Evolutionary conservation across 2,113 vertebrate species (phyloP).

Genomic region (Phainopepla nitens): DNA sequence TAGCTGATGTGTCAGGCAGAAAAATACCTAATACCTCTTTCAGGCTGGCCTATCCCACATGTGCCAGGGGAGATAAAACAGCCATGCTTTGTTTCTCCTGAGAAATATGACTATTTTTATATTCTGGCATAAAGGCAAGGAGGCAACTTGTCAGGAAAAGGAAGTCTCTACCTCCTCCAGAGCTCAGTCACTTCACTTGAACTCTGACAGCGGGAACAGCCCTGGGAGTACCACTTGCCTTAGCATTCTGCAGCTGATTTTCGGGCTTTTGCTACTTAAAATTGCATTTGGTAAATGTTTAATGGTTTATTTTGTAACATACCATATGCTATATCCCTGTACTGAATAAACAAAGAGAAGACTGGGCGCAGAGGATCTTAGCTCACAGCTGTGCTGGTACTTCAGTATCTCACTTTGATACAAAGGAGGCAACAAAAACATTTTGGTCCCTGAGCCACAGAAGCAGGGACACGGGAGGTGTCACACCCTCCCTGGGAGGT

Average conservation of each 20-base stretch:
- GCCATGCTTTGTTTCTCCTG: not conserved
- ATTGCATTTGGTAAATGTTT: not conserved
- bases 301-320: not conserved
- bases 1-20: not conserved
- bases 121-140: not conserved
- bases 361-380: not conserved
- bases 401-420: not conserved
- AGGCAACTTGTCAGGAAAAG: not conserved
- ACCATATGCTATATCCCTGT: not conserved
- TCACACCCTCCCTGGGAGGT: not conserved
- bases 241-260: not conserved
- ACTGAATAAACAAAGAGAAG: slow-evolving; percentile 22
- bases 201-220: accelerated
- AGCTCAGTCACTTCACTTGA: not conserved
- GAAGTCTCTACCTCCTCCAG: not conserved
- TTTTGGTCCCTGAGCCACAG: not conserved
- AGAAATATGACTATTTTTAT: not conserved
- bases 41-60: not conserved
- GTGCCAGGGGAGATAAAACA: not conserved
- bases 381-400: not conserved
- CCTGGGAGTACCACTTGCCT: not conserved
- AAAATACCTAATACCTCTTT: not conserved
- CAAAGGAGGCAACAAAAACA: not conserved
- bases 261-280: not conserved
- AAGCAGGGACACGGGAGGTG: not conserved